These are phyloP conservation scores for Paramuricea clavata DNA, from an alignment of 92 coral and sea anemone genomes.

Conservation along the genomic window DNA sequence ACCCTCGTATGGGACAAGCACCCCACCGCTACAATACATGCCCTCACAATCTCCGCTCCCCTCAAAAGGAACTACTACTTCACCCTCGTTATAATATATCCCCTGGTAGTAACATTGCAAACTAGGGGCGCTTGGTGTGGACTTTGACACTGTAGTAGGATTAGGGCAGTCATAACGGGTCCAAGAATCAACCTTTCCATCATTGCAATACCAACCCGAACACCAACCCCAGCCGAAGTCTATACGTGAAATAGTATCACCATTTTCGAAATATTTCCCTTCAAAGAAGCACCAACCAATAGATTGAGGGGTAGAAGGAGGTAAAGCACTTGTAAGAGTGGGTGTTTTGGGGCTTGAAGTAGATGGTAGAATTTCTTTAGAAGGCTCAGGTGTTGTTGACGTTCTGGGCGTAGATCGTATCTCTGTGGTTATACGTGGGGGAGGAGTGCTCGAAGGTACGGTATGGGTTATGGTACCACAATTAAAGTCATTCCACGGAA, in stretches of 20 bases:
- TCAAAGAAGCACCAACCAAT: neutral
- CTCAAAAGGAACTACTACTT: neutral
- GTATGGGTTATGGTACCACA: neutral
- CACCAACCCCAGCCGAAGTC: neutral
- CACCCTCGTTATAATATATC: conserved; percentile 28
- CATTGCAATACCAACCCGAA: conserved; percentile 27
- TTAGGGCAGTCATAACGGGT: neutral
- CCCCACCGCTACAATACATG: conserved; percentile 4
- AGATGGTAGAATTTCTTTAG: neutral
- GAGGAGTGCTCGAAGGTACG: neutral
- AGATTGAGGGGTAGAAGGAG: neutral
- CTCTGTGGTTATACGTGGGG: too few relatives aligned
- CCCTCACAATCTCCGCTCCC: conserved; percentile 11
- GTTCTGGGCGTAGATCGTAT: too few relatives aligned
- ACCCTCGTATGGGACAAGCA: conserved; percentile 9
- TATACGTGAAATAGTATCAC: conserved; percentile 3
- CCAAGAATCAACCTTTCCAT: conserved; percentile 1
- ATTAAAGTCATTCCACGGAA: neutral
- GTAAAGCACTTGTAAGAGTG: neutral
- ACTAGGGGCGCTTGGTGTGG: neutral
- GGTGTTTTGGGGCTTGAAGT: neutral
- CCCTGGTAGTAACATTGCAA: conserved; percentile 1
- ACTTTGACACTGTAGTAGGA: neutral
- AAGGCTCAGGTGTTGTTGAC: neutral
- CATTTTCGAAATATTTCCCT: neutral